Evolutionary conservation across 2,797 vertebrate species (phyloP).

Genomic region (Crenuchus spilurus): DNA sequence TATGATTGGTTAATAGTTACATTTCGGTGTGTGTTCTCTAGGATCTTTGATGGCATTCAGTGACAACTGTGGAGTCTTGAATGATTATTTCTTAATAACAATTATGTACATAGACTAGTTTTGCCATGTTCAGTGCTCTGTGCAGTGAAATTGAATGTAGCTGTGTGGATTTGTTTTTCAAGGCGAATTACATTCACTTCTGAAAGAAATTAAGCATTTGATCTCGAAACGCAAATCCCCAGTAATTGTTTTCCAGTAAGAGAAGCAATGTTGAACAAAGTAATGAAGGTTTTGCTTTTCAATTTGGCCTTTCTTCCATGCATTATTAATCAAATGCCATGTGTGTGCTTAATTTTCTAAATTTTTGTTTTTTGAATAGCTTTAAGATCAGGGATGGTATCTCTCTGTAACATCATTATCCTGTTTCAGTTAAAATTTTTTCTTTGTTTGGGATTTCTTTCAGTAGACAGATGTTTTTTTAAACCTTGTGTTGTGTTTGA

Average conservation of each 20-base stretch:
- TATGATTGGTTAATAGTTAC: no score
- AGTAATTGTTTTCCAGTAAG: neutral
- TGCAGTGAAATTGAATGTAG: neutral
- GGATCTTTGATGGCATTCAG: no score
- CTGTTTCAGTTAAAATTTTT: neutral
- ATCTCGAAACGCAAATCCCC: neutral
- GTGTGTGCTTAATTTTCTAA: neutral
- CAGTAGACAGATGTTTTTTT: neutral
- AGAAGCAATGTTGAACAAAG: neutral
- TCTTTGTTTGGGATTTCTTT: neutral
- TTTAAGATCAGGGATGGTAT: neutral
- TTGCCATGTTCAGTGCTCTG: neutral
- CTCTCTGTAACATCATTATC: neutral
- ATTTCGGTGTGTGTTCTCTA: no score
- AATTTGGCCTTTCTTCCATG: neutral
- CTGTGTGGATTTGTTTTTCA: neutral
- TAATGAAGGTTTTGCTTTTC: neutral
- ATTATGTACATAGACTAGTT: neutral
- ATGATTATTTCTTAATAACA: no score
- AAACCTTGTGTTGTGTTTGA: constrained; percentile 38
- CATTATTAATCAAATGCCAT: neutral
- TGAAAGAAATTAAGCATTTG: neutral
- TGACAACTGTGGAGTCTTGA: no score
- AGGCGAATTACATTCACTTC: neutral
- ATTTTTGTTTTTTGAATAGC: neutral